A percentile compares a stretch with the other conserved stretches of the same genome.
Evolutionary conservation across 2,888 invertebrate genomes (phyloP).

Genomic region (Drosophila eohydei): DNA sequence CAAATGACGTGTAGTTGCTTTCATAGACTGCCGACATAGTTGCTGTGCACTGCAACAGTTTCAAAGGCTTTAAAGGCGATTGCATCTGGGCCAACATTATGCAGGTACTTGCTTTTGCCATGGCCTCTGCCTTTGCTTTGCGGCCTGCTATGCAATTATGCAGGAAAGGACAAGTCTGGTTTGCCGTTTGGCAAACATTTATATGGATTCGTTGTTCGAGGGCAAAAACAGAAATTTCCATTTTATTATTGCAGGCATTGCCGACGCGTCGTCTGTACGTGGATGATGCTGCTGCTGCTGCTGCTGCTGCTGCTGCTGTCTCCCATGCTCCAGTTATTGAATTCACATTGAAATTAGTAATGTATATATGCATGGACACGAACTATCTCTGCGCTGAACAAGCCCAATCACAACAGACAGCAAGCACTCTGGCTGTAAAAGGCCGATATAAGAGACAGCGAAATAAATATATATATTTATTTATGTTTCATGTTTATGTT

Average conservation of each 20-base stretch:
- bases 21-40: background rate
- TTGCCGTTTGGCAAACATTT: slow-evolving; percentile 72
- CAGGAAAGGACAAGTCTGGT: slow-evolving; percentile 59
- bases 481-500: slow-evolving; percentile 31
- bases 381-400: slow-evolving; percentile 16
- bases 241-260: slow-evolving; percentile 74
- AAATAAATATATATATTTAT: slow-evolving; percentile 18
- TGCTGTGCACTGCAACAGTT: background rate
- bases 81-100: slow-evolving; percentile 43
- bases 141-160: slow-evolving; percentile 63
- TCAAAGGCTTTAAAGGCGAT: slow-evolving; percentile 3
- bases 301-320: slow-evolving; percentile 17
- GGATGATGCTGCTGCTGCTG: slow-evolving; percentile 34
- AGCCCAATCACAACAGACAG: slow-evolving; percentile 13
- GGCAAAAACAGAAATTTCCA: slow-evolving; percentile 72
- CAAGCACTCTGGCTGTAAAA: slow-evolving; percentile 11
- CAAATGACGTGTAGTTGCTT: background rate
- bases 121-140: slow-evolving; percentile 44
- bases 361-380: slow-evolving; percentile 68
- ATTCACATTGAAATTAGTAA: slow-evolving; percentile 75
- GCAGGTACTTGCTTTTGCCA: background rate
- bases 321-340: slow-evolving; percentile 53
- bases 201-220: slow-evolving; percentile 54
- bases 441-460: slow-evolving; percentile 35
- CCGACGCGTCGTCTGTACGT: slow-evolving; percentile 2